These are phyloP conservation scores for Bellardia bayeri DNA, from an alignment of 2,888 invertebrate genomes.

Conservation along the genomic window DNA sequence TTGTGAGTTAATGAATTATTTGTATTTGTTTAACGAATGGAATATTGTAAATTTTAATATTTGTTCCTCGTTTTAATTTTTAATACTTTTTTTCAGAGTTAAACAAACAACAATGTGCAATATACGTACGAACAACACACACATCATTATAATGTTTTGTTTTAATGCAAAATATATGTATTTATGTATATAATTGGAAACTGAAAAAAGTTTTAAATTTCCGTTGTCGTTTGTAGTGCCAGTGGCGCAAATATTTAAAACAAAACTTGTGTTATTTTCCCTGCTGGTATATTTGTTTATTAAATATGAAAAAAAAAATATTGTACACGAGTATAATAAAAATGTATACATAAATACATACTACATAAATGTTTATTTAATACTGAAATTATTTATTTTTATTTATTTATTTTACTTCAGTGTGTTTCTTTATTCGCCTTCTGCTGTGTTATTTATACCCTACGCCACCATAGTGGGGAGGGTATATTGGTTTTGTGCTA, in stretches of 20 bases:
- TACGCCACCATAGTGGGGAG: too few species aligned
- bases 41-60: slow-evolving; percentile 57
- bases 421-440: slow-evolving; percentile 14
- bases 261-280: slow-evolving; percentile 24
- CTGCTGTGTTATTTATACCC: slow-evolving; percentile 38
- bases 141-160: slow-evolving; percentile 41
- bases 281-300: slow-evolving; percentile 32
- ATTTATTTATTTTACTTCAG: slow-evolving; percentile 64
- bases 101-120: slow-evolving; percentile 47
- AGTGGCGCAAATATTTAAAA: slow-evolving; percentile 40
- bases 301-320: slow-evolving; percentile 50
- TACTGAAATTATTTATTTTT: slow-evolving; percentile 74
- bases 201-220: slow-evolving; percentile 60
- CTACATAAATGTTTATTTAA: slow-evolving; percentile 79
- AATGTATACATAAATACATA: slow-evolving; percentile 67
- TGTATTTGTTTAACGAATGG: slow-evolving; percentile 52
- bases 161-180: slow-evolving; percentile 36
- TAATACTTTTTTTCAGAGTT: background rate
- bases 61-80: slow-evolving; percentile 43
- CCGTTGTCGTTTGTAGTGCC: slow-evolving; percentile 20
- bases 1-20: slow-evolving; percentile 51
- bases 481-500: too few species aligned
- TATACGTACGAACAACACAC: background rate
- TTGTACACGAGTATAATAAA: slow-evolving; percentile 41
- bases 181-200: background rate